Conservation (phyloP, 1,140 invertebrate species). For the Aphelinus certus region DNA sequence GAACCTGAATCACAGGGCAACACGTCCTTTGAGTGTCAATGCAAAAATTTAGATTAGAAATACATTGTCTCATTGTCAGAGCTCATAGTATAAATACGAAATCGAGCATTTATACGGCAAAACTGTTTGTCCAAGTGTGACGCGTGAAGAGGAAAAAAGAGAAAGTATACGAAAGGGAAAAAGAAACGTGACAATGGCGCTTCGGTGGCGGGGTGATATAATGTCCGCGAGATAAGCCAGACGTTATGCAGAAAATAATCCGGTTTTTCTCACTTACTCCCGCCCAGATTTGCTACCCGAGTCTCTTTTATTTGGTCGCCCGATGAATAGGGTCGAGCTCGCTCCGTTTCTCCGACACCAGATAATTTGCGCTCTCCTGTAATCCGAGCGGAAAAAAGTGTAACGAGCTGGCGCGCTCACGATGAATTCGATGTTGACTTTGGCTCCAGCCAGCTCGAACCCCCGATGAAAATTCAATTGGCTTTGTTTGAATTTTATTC, state of each 20-base stretch:
- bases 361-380: neutral
- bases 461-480: neutral
- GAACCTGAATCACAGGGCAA: too few species aligned
- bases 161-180: neutral
- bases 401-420: slow-evolving; percentile 7
- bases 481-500: too few species aligned
- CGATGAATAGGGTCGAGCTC: too few species aligned
- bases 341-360: too few species aligned
- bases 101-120: neutral
- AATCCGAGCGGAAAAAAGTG: neutral
- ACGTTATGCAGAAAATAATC: slow-evolving; percentile 25
- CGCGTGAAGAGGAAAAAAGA: neutral
- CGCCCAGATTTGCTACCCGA: neutral
- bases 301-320: neutral
- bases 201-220: slow-evolving; percentile 10
- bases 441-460: neutral
- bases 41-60: too few species aligned
- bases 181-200: slow-evolving; percentile 9
- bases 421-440: slow-evolving; percentile 2
- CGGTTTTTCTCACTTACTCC: slow-evolving; percentile 13
- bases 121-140: too few species aligned
- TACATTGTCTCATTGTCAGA: too few species aligned
- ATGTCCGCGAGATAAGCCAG: slow-evolving; percentile 17
- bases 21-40: too few species aligned
- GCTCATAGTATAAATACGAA: too few species aligned